Percentiles rank a stretch among this genome's conserved stretches.
These are phyloP conservation scores for Salarias fasciatus DNA, from an alignment of 2,797 vertebrate genomes.

Conservation along the genomic window DNA sequence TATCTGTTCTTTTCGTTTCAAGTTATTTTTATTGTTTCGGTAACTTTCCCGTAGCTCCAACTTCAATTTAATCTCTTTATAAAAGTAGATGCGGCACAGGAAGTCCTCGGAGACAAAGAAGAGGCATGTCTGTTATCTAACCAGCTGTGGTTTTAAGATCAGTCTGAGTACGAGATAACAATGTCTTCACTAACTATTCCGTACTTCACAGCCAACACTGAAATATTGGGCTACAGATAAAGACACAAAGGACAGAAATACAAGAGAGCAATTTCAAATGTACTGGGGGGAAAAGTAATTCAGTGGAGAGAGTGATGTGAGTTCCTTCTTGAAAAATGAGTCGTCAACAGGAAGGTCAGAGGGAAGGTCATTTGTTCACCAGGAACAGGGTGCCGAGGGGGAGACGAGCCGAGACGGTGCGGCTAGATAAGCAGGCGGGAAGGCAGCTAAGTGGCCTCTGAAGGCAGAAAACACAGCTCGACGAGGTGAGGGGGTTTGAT, in stretches of 20 bases:
- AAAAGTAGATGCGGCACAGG: neutral
- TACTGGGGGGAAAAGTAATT: conserved; percentile 5
- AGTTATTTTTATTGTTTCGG: no score
- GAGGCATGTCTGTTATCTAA: neutral
- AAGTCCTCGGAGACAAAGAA: neutral
- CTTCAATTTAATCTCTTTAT: neutral
- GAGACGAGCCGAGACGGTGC: conserved; percentile 24
- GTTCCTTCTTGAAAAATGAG: neutral
- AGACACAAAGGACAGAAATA: neutral
- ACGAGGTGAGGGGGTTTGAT: conserved; percentile 23
- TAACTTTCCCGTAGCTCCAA: neutral
- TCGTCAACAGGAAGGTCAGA: conserved; percentile 44
- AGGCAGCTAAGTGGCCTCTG: conserved; percentile 41
- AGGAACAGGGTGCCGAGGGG: neutral
- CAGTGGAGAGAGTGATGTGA: conserved; percentile 7
- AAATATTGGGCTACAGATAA: neutral
- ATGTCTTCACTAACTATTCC: neutral
- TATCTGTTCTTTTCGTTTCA: no score
- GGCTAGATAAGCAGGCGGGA: conserved; percentile 45
- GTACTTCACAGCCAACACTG: neutral
- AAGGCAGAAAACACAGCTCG: conserved; percentile 24
- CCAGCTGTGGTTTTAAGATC: neutral
- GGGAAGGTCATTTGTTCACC: conserved; percentile 38
- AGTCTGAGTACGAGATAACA: neutral
- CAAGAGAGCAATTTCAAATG: neutral